Evolutionary conservation across 2,113 vertebrate species (phyloP), one percentile per base, ranked within the genome.

Genomic region (Vireo altiloquus): DNA sequence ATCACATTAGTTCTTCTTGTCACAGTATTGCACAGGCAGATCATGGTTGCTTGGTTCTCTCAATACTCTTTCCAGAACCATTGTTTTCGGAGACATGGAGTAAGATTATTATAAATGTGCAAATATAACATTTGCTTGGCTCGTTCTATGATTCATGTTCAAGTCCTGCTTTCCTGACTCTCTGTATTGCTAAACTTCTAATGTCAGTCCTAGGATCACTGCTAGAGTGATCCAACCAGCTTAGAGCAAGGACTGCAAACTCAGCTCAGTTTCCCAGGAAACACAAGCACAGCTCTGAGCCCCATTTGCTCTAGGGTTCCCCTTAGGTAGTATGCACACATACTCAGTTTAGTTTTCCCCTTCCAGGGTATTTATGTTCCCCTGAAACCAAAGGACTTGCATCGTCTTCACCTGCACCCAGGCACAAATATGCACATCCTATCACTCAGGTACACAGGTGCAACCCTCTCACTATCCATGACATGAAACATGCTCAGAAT

Each of bases 381-480:
- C 40, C n/a, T 24, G 6, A 90, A 60, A 30, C 7, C 28, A 83
- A 59, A 80, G 11, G 28, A 60, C 11, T 33, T 77, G 18, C 33
- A 47, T 19, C 4, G 39, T 74, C 44, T 77, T 69, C 30, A 57
- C 5, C 7, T 70, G 9, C 31, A 81, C 18, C 15, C 42, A 49
- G 40, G 15, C n/a, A 66, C 9, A 40, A 87, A 74, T 70, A 57
- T 1, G 8, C 16, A 64, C 0, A 0, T 52, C 35, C 50, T 54
- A 31, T n/a, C 54, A 53, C 37, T 18, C 20, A 40, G 19, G n/a
- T 35, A 52, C 33, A 37, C 13, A 71, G 13, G 13, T 13, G 44
- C 22, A 75, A 40, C 8, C 1, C 11, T 44, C 11, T 60, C 33
- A 15, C 39, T 56, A 52, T 11, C 18, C 37, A 54, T 30, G 35